A percentile compares a stretch with the other conserved stretches of the same genome.
Evolutionary conservation across 2,797 vertebrate species (phyloP).

Genomic region (Pipistrellus pygmaeus): DNA sequence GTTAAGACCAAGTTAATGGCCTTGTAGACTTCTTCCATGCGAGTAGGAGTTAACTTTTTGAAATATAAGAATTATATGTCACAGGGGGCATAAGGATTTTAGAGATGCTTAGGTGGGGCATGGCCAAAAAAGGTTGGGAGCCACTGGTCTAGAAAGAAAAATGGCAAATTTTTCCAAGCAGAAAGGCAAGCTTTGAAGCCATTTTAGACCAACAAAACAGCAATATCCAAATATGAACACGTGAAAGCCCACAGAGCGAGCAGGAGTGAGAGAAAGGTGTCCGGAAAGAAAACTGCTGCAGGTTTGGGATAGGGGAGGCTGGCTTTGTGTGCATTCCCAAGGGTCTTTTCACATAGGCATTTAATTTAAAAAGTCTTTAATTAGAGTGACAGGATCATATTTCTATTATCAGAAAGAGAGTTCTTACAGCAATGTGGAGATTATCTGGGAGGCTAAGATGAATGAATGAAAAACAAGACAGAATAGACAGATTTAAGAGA

Average conservation of each 20-base stretch:
- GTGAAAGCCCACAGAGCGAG: not conserved
- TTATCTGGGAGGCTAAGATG: not conserved
- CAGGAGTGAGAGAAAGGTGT: not conserved
- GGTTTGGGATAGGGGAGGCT: not conserved
- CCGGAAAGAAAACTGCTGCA: not conserved
- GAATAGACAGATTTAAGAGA: not conserved
- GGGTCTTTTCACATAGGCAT: not conserved
- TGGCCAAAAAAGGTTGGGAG: too few species aligned
- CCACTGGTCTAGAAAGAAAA: not conserved
- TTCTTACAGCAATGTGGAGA: not conserved
- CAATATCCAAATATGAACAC: not conserved
- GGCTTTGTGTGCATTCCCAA: not conserved
- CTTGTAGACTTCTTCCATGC: too few species aligned
- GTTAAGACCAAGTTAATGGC: too few species aligned
- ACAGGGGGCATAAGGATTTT: too few species aligned
- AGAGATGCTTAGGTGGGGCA: too few species aligned
- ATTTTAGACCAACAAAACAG: not conserved
- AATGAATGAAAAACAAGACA: not conserved
- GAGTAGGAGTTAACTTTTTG: too few species aligned
- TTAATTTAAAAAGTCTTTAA: not conserved
- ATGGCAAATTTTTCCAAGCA: not conserved
- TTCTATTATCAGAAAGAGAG: constrained; percentile 43
- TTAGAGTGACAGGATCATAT: not conserved
- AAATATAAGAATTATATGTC: too few species aligned
- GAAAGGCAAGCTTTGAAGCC: not conserved